Percentiles rank a stretch among this genome's conserved stretches.
These are phyloP conservation scores for Caenorhabditis sinica DNA, from an alignment of 2,888 invertebrate genomes.

Conservation along the genomic window DNA sequence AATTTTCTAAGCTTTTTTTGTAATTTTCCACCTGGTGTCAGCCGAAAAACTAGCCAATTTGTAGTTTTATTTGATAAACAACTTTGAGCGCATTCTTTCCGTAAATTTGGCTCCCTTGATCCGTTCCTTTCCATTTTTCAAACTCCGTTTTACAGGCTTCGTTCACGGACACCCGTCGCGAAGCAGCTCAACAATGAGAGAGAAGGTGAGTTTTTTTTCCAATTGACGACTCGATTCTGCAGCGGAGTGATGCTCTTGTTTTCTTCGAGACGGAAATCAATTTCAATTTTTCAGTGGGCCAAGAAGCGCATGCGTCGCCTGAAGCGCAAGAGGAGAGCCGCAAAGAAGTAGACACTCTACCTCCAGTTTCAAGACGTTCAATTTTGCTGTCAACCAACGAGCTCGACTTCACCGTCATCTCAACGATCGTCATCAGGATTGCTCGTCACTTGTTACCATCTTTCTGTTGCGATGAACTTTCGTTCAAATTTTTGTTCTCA, in stretches of 20 bases:
- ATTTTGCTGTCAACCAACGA: conserved; percentile 55
- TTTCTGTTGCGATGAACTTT: conserved; percentile 66
- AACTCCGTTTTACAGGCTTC: conserved; percentile 61
- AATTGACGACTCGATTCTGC: not conserved
- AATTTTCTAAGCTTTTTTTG: not conserved
- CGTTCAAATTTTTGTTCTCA: conserved; percentile 60
- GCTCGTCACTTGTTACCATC: conserved; percentile 60
- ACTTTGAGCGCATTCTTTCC: no score
- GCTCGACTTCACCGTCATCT: conserved; percentile 54
- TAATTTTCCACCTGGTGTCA: no score
- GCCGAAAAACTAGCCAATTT: no score
- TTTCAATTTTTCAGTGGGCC: conserved; percentile 76
- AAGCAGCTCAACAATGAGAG: conserved; percentile 69
- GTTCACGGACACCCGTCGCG: conserved; percentile 65
- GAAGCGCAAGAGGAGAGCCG: conserved; percentile 84
- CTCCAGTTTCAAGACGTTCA: conserved; percentile 54
- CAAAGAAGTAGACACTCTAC: conserved; percentile 75
- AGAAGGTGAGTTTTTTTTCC: conserved; percentile 54
- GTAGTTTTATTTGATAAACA: no score
- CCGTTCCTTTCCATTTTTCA: not conserved
- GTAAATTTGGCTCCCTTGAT: no score
- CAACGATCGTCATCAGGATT: conserved; percentile 59
- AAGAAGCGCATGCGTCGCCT: conserved; percentile 84
- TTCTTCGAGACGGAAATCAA: not conserved
- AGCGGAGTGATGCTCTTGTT: no score